Percentiles rank a stretch among this genome's conserved stretches.
These are phyloP conservation scores for Hafferia zeledoni DNA, from an alignment of 2,797 vertebrate species.

Conservation along the genomic window DNA sequence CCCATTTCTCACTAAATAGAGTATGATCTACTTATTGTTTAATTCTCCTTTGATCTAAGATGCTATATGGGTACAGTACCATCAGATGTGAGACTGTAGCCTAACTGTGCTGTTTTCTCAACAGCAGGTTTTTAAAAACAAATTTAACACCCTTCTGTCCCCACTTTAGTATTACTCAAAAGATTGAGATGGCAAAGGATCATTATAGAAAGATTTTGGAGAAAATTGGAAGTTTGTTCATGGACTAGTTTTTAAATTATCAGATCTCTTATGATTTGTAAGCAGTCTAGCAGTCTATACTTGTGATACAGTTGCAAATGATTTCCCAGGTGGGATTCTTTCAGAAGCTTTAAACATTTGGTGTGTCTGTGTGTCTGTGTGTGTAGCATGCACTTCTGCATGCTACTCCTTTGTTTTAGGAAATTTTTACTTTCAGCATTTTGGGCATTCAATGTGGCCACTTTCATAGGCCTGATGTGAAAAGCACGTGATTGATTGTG, in stretches of 20 bases:
- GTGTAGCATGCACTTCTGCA: not conserved
- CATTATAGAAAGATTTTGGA: not conserved
- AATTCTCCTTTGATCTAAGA: not conserved
- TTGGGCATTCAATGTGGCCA: rapidly evolving
- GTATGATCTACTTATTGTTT: not conserved
- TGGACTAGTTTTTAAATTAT: not conserved
- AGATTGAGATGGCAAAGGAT: not conserved
- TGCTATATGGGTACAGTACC: not conserved
- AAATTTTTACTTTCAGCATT: not conserved
- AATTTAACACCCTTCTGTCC: not conserved
- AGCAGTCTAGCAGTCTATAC: not conserved
- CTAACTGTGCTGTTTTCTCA: not conserved
- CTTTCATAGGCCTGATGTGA: not conserved
- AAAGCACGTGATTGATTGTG: not conserved
- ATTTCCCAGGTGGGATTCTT: not conserved
- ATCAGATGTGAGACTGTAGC: not conserved
- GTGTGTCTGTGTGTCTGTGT: not conserved
- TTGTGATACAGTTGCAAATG: not conserved
- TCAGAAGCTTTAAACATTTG: not conserved
- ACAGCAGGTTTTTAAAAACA: not conserved
- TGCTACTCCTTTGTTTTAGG: not conserved
- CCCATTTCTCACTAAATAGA: not conserved
- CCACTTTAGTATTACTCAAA: not conserved
- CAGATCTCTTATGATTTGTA: not conserved
- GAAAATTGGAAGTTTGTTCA: not conserved